Percentiles rank a stretch among this genome's conserved stretches.
Conservation (phyloP, 2,888 invertebrate species). For the Myopa tessellatipennis region DNA sequence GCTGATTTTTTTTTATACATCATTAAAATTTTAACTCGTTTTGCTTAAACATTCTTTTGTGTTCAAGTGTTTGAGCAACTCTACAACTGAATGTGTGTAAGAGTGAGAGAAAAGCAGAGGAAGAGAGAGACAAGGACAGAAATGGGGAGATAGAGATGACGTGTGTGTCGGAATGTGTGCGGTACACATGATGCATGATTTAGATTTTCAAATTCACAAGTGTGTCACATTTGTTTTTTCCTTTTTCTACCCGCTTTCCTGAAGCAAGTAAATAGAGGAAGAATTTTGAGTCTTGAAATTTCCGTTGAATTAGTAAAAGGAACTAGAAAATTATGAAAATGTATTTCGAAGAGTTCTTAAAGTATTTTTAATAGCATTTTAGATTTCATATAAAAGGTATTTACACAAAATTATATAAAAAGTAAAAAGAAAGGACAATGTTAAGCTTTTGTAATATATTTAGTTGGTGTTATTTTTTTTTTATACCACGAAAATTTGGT, state of each 20-base stretch:
- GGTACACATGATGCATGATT: constrained; percentile 15
- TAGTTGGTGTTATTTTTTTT: too few species aligned
- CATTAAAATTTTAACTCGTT: constrained; percentile 35
- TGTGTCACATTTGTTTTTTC: constrained; percentile 25
- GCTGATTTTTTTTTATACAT: constrained; percentile 1
- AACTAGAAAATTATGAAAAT: not conserved
- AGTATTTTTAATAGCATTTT: not conserved
- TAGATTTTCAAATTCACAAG: constrained; percentile 9
- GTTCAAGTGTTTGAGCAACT: not conserved
- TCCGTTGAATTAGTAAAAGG: not conserved
- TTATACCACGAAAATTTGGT: too few species aligned
- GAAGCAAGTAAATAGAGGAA: constrained; percentile 2
- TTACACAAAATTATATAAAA: not conserved
- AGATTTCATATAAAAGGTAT: not conserved
- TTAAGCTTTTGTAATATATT: too few species aligned
- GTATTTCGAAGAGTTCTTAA: constrained; percentile 4
- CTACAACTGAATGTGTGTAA: constrained; percentile 4
- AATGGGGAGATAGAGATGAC: not conserved
- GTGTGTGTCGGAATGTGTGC: not conserved
- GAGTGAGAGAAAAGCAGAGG: not conserved
- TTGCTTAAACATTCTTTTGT: constrained; percentile 14
- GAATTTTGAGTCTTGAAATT: constrained; percentile 5
- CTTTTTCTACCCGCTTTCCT: not conserved
- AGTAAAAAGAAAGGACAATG: too few species aligned
- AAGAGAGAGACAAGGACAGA: too few species aligned